A percentile compares a stretch with the other conserved stretches of the same genome.
Conservation (phyloP, 2,888 invertebrate genomes). For the Gryllus longicercus region DNA sequence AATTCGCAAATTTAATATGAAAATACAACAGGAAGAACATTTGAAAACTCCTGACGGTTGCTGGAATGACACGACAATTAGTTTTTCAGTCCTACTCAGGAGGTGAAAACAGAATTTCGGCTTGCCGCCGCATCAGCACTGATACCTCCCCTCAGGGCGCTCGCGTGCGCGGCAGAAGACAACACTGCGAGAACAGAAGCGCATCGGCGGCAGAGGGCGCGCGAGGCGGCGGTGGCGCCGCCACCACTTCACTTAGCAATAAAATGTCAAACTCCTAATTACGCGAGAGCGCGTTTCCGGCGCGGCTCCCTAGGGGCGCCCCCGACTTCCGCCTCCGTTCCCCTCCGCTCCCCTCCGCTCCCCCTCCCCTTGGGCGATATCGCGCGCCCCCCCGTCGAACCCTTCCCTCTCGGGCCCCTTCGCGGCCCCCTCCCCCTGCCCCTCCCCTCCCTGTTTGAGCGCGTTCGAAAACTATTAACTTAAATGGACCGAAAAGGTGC, state of each 20-base stretch:
- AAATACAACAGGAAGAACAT: too few species aligned
- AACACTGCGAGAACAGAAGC: too few species aligned
- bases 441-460: constrained; percentile 30
- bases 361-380: neutral
- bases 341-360: neutral
- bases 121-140: too few species aligned
- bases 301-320: constrained; percentile 11
- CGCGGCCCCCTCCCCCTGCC: neutral
- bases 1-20: too few species aligned
- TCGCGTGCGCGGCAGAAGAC: too few species aligned
- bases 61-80: too few species aligned
- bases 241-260: constrained; percentile 25
- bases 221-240: neutral
- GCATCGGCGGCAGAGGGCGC: neutral
- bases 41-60: too few species aligned
- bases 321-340: neutral
- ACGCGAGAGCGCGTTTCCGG: constrained; percentile 21
- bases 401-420: neutral
- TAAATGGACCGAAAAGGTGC: constrained; percentile 42
- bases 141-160: too few species aligned
- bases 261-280: constrained; percentile 30
- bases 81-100: too few species aligned
- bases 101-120: too few species aligned
- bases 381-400: neutral
- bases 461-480: constrained; percentile 40